Conservation (phyloP, 2,797 vertebrate species). For the Enteromius argenteus region DNA sequence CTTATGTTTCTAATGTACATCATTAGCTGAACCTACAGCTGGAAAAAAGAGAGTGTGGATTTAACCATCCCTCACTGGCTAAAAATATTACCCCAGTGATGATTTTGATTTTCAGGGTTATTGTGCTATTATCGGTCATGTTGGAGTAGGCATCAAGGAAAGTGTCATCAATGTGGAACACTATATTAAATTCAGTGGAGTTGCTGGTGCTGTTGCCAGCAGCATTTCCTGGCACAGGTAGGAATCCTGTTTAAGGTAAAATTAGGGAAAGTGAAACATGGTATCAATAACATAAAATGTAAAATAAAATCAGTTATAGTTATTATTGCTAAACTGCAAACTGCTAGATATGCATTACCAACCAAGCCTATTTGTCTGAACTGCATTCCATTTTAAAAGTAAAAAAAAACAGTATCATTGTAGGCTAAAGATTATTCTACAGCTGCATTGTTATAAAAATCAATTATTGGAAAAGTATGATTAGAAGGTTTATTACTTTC, state of each 20-base stretch:
- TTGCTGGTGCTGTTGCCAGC: not conserved
- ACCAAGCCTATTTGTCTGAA: not conserved
- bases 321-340: not conserved
- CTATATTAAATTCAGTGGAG: too few species aligned
- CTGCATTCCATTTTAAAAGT: not conserved
- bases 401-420: not conserved
- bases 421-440: not conserved
- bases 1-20: too few species aligned
- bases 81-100: too few species aligned
- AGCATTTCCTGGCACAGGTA: constrained; percentile 11
- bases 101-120: too few species aligned
- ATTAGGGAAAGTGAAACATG: not conserved
- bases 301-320: not conserved
- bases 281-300: not conserved
- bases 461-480: not conserved
- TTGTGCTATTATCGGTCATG: too few species aligned
- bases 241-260: constrained; percentile 2
- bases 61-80: too few species aligned
- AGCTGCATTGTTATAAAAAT: not conserved
- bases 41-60: too few species aligned
- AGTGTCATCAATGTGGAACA: too few species aligned
- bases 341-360: not conserved
- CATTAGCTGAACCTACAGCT: too few species aligned
- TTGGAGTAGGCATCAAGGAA: too few species aligned
- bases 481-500: not conserved